Evolutionary conservation across 2,888 invertebrate genomes (phyloP).

Genomic region (Eurytoma adleriae): DNA sequence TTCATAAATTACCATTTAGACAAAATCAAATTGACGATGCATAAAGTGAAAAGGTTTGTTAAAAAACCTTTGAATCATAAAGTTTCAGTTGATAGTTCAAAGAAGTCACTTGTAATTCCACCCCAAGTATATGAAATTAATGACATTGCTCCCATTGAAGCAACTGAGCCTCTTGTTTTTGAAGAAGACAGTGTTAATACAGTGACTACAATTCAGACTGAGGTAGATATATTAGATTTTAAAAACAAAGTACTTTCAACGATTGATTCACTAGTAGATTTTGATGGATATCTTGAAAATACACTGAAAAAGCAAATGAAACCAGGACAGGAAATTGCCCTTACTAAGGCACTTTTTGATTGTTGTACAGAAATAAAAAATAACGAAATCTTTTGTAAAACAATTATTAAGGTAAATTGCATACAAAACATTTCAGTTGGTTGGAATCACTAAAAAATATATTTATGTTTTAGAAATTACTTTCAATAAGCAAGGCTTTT

Average conservation of each 20-base stretch:
- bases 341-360: conserved; percentile 46
- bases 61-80: conserved; percentile 14
- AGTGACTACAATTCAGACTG: background rate
- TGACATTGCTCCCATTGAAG: background rate
- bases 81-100: conserved; percentile 9
- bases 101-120: conserved; percentile 14
- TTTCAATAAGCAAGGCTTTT: conserved; percentile 33
- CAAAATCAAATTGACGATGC: conserved; percentile 27
- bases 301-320: conserved; percentile 29
- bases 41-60: conserved; percentile 6
- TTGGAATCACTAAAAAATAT: background rate
- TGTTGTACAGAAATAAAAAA: conserved; percentile 45
- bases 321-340: conserved; percentile 36
- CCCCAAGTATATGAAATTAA: background rate
- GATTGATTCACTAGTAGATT: conserved; percentile 34
- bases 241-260: conserved; percentile 39
- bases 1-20: conserved; percentile 43
- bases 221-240: conserved; percentile 38
- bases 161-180: background rate
- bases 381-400: conserved; percentile 46
- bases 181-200: background rate
- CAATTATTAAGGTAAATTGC: conserved; percentile 38
- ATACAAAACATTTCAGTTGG: too few relatives aligned
- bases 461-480: conserved; percentile 48
- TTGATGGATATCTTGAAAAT: conserved; percentile 44